Base-by-base conservation (phyloP, 2,888 invertebrate genomes). In the Nomada lathburiana region DNA sequence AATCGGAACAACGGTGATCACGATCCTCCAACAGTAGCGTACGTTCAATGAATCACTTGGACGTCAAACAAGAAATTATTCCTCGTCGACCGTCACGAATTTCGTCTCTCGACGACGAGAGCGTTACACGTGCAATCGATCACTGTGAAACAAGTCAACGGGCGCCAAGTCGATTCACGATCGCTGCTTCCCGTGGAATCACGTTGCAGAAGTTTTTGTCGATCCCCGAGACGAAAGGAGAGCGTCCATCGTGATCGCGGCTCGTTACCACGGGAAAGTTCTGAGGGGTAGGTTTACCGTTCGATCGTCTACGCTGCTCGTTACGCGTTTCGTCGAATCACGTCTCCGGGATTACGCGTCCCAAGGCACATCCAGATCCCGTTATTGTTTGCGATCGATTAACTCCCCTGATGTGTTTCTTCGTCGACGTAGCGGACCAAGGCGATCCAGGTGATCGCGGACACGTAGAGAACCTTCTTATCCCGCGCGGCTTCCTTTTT, bases 321-420 rank as follows among this genome's bases (percentile, higher is more conserved):
- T 85, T 85, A 85, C 82, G 77, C 77, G 82, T 78, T 86, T 85
- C 85, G 85, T 59, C 85, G 85, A 86, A 86, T 86, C 84, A 78
- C 71, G 84, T 84, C 76, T 59, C 47, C 76, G 69, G 75, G 85
- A 84, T 80, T 85, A 84, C 73, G 20, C 69, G 76, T 63, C 59
- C 42, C 70, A 47, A 62, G 80, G 84, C 76, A 69, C 76, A 75
- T 67, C 79, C 11, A 13, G 63, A 65, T 87, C 67, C 86, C 87
- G 87, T 88, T 88, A 88, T 88, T 86, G 76, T 84, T 85, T 53
- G 83, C 81, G 79, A 88, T 86, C 86, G 86, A 86, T 85, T 85
- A 85, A 88, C 75, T 86, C 69, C 70, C 76, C 64, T 59, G 82
- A 80, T 80, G 79, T 65, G 65, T 55, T 74, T 76, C 74, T 80